Base-by-base conservation (phyloP, 2,113 vertebrate genomes). In the Pseudorhombus dupliciocellatus region DNA sequence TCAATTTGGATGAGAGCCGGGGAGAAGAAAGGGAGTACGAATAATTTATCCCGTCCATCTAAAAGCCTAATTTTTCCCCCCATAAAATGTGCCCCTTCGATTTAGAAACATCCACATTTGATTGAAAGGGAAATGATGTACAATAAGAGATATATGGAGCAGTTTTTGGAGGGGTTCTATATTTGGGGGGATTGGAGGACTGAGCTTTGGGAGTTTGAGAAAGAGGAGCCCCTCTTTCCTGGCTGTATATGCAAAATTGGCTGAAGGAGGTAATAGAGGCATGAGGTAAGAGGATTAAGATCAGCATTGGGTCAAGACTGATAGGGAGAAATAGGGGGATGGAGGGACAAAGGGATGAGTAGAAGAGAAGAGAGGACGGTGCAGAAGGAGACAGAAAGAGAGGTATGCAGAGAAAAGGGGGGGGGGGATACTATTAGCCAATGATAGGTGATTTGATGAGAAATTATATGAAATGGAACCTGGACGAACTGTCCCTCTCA, bases 231-330 rank as follows among this genome's bases (percentile, higher is more conserved):
- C 66, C 70, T 79, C 63, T 82, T 80, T 84, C 75, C 84, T 80
- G 86, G 67, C 82, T 66, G 71, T 80, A 46, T 84, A 87, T 89
- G 86, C 82, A 89, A 84, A 89, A 87, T 81, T 78, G 80, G 84
- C 81, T 88, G 77, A 83, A 88, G 84, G 86, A 84, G 84, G 89
- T 90, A 91, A 90, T 91, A 78, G 87, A 89, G 87, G 85, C 56
- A 50, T 80, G 86, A 84, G 82, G 84, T 92, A 90, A 92, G 90
- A 92, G 86, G 91, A 91, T 92, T 92, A 89, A 83, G 86, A 91
- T 89, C 80, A 80, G 84, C 74, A 85, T 63, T 87, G 84, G 87
- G 87, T 89, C 84, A 85, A 88, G 85, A 78, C 73, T 88, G 91
- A 92, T 91, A 90, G 81, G 55, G 72, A 86, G 77, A 70, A 73